Evolutionary conservation across 2,113 vertebrate genomes (phyloP), one percentile per base, ranked within the genome.

Genomic region (Vidua chalybeata): DNA sequence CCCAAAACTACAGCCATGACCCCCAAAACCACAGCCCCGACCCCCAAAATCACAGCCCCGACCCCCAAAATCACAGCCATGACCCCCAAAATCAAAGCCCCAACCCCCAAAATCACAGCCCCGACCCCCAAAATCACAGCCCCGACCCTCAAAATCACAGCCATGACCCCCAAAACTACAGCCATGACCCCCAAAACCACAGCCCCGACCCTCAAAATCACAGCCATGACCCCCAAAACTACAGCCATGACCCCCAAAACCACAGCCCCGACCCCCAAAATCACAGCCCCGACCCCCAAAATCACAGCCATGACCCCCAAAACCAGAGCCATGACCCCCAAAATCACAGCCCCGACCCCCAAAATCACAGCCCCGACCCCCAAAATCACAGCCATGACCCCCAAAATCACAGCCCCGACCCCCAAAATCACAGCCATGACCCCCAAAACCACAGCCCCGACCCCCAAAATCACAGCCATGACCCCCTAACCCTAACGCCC

Each of bases 31-130:
- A 12, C 41, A 41, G 11, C 41, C 41, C 11, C 13, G 41, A 13
- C 41, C 41, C 41, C 12, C 41, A 41, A 37, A 20, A 15, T 10
- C 13, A 4, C 3, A 3, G 9, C 5, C 28, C 13, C 11, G 3
- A 37, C 7, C 28, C 24, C 26, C 24, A 58, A 2, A 6, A 12
- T 11, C 43, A 0, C 0, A 23, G 7, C 22, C 6, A 6, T n/a
- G 33, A 62, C 16, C 17, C 12, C 41, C 41, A 41, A 41, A 41
- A 41, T 12, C 41, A 12, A 5, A 41, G 11, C 41, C 12, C 11
- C 13, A 12, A 13, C 41, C 41, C 41, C 41, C 39, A 41, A 37
- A 20, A 15, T 10, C 13, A 4, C 3, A 3, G 9, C 5, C 28
- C 13, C 11, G 3, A 37, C 7, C 28, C 24, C 26, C 24, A 58